phyloP scores from a whole-genome alignment of 2,113 vertebrate genomes.

The Cacatua alba region DNA sequence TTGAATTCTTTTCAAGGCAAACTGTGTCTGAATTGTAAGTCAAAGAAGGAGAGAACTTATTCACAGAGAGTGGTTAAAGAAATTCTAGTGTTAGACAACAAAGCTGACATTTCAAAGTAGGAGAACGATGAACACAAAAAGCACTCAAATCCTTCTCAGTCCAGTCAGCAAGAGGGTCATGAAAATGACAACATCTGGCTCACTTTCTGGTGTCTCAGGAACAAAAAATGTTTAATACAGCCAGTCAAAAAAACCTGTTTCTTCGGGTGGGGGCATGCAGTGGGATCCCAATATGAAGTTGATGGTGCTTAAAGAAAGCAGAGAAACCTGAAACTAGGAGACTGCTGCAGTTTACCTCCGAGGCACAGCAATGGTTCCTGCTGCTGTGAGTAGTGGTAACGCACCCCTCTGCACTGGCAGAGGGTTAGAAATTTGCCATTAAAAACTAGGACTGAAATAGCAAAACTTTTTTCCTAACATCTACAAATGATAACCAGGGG shows the following conservation, averaged over 20 bases:
- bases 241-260: not conserved
- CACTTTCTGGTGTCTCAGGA: not conserved
- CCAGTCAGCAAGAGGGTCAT: not conserved
- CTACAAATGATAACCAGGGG: not conserved
- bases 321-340: not conserved
- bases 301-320: not conserved
- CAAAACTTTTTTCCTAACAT: not conserved
- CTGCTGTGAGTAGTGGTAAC: not conserved
- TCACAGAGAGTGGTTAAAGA: accelerated
- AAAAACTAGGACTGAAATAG: not conserved
- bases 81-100: not conserved
- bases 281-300: accelerated
- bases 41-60: not conserved
- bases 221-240: not conserved
- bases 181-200: not conserved
- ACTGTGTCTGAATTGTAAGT: not conserved
- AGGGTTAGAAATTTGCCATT: not conserved
- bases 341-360: not conserved
- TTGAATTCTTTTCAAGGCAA: not conserved
- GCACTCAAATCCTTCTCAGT: not conserved
- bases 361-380: not conserved
- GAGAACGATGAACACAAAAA: not conserved
- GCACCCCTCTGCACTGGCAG: accelerated
- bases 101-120: not conserved
- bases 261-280: not conserved